Evolutionary conservation across 2,113 vertebrate species (phyloP), one percentile per base, ranked within the genome.

Genomic region (Sylvietta virens): DNA sequence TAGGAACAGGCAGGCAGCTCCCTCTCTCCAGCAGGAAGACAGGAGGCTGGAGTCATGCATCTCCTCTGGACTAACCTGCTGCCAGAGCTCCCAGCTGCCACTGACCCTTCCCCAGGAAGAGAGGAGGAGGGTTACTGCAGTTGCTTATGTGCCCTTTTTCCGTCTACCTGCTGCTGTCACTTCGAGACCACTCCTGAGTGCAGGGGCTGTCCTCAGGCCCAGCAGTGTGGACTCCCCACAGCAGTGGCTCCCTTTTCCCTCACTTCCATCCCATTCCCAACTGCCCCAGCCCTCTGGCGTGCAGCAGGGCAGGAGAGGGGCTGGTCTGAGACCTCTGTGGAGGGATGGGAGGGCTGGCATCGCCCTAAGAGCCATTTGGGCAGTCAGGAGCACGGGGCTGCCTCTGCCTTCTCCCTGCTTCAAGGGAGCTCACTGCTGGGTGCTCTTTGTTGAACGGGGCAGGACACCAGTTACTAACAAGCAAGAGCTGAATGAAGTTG

Each of bases 261-360:
- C 0, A 0, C 8, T 48, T 40, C 40, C 39, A 83, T 23, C 53
- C 42, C 66, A 35, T 58, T 37, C 27, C 23, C 0, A 72, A 5
- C 10, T 1, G 14, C 35, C 5, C 18, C 58, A 86, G 44, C 30
- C 27, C 27, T 10, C 26, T 37, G 44, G 37, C 7, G 44, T 15
- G 44, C 3, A 22, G 57, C 64, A 54, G 23, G n/a, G 18, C 53
- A 66, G 44, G 67, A 48, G 3, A 65, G 27, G 8, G 21, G 26
- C 72, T 23, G 1, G 0, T 6, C 62, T 53, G 61, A 35, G 37
- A 23, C 15, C 31, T 42, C 66, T 40, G 17, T 0, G 0, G 14
- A 78, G 17, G 10, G 27, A 19, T 2, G 8, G 11, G 3, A 73
- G 64, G 11, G 35, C 1, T 9, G 2, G 22, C 54, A 11, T 5